These are phyloP conservation scores for Drosophila suboccidentalis DNA, from an alignment of 2,888 invertebrate species.

Conservation along the genomic window DNA sequence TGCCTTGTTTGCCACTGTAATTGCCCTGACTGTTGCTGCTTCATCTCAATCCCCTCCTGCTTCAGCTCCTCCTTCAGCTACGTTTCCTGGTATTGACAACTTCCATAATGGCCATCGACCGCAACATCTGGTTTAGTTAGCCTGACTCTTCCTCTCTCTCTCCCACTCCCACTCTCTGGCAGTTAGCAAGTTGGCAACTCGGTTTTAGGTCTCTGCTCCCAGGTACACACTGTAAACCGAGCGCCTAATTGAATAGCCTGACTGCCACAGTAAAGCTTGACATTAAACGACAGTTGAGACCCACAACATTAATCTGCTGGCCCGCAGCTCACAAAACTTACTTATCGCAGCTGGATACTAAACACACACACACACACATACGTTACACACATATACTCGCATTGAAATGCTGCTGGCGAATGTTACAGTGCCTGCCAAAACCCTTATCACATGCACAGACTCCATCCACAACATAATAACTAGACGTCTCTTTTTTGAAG, in stretches of 20 bases:
- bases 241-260: conserved; percentile 68
- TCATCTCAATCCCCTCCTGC: background rate
- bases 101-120: conserved; percentile 78
- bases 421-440: conserved; percentile 57
- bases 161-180: background rate
- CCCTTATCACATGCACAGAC: conserved; percentile 63
- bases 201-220: conserved; percentile 43
- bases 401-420: conserved; percentile 54
- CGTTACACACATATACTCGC: conserved; percentile 5
- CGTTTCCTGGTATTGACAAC: conserved; percentile 68
- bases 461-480: background rate
- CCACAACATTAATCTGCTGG: conserved; percentile 34
- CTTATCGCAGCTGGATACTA: conserved; percentile 52
- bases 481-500: conserved; percentile 5
- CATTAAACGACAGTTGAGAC: conserved; percentile 46
- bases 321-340: conserved; percentile 50
- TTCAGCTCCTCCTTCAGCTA: conserved; percentile 5
- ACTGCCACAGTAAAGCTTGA: conserved; percentile 25
- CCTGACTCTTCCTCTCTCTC: background rate
- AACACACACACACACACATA: conserved; percentile 13
- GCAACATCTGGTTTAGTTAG: conserved; percentile 74
- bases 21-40: conserved; percentile 61
- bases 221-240: conserved; percentile 35
- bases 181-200: conserved; percentile 29
- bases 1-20: conserved; percentile 71